phyloP scores from a whole-genome alignment of 2,888 invertebrate species.

The Pemphredon lugubris region DNA sequence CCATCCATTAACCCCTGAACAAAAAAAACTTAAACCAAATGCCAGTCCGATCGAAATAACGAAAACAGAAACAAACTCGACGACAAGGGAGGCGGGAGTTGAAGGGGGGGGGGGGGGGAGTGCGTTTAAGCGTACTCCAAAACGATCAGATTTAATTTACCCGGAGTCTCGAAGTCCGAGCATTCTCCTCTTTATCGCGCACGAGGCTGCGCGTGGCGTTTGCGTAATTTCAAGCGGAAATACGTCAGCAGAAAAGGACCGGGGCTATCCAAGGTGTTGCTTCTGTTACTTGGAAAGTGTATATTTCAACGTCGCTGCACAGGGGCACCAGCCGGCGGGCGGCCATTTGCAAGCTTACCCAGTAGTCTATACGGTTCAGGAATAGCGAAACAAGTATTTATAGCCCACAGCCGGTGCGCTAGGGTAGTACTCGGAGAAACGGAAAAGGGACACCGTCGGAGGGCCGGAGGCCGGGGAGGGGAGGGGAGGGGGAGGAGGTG shows the following conservation, averaged over 20 bases:
- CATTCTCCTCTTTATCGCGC: slow-evolving; percentile 15
- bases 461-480: slow-evolving; percentile 2
- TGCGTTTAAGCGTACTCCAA: too few species aligned
- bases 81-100: too few species aligned
- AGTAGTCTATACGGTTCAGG: slow-evolving; percentile 53
- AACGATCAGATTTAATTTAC: neutral
- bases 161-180: too few species aligned
- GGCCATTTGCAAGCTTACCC: slow-evolving; percentile 57
- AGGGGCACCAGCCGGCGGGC: slow-evolving; percentile 19
- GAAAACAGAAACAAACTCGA: too few species aligned
- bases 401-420: slow-evolving; percentile 39
- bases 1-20: too few species aligned
- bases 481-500: slow-evolving; percentile 18
- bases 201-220: slow-evolving; percentile 11
- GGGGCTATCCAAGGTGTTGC: slow-evolving; percentile 46
- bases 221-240: slow-evolving; percentile 34
- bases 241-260: slow-evolving; percentile 30
- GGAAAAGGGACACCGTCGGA: slow-evolving; percentile 16
- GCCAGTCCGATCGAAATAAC: too few species aligned
- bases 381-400: slow-evolving; percentile 62
- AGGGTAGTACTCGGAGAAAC: slow-evolving; percentile 12
- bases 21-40: too few species aligned
- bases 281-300: slow-evolving; percentile 57
- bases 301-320: slow-evolving; percentile 55
- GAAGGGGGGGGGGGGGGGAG: too few species aligned